Base-by-base conservation (phyloP, 2,888 invertebrate species). In the Pyrrhosoma nymphula region DNA sequence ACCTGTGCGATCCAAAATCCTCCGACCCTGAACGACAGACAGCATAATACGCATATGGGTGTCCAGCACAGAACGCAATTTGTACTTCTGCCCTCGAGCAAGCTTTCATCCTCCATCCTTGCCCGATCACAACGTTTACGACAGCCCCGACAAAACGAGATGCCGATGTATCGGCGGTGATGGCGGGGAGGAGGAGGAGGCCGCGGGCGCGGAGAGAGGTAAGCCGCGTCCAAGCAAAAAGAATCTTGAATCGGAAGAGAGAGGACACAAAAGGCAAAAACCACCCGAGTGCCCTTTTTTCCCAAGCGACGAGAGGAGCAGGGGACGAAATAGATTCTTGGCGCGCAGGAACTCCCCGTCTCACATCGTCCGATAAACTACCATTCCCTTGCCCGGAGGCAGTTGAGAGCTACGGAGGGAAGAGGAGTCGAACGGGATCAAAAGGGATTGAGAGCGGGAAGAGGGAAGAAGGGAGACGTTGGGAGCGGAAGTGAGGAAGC, bases 271-370 rank as follows among this genome's bases (percentile, higher is more conserved):
- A 82, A 82, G 82, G 47, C 82, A 14, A 82, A 23, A 82, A 35
- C 82, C 82, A 35, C 82, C 82, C 14, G 60, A 82, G 35, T 8
- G 14, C 35, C 35, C 18, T 82, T 26, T 82, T 35, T 16, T 35
- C 35, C 82, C 30, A 26, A n/a, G 69, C 69, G 69, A 69, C n/a
- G 69, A 69, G 69, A 23, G 8, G 8, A 26, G 69, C 3, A n/a
- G 82, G 82, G 82, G 82, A 35, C 47, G 56, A 89, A 89, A 89
- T 89, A 89, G 89, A 89, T 56, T 89, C 39, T 55, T 55, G 26
- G 56, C 55, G 89, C 55, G 55, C 56, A 35, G 82, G 82, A 82
- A 30, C 16, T 35, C 82, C 47, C n/a, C 89, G 89, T 89, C 89
- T 89, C 89, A 55, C 60, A 60, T 60, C 60, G 60, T 26, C 47